Evolutionary conservation across 2,113 vertebrate species (phyloP).

Genomic region (Silurus meridionalis): DNA sequence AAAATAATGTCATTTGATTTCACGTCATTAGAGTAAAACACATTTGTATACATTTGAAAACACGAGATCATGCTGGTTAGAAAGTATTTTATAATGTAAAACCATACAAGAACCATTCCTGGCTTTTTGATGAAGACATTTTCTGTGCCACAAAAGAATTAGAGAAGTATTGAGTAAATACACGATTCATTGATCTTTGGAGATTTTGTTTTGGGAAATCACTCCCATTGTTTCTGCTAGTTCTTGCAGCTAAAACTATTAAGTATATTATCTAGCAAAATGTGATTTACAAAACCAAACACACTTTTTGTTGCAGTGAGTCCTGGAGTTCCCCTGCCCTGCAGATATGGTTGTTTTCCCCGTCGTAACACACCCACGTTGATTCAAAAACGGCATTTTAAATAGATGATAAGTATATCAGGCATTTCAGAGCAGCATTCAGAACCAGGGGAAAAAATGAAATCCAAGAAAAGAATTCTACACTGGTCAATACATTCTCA

Average conservation of each 20-base stretch:
- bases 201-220: neutral
- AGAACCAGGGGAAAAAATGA: neutral
- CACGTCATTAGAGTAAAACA: neutral
- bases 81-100: neutral
- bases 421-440: neutral
- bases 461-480: neutral
- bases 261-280: neutral
- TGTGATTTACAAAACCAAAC: neutral
- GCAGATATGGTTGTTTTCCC: neutral
- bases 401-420: neutral
- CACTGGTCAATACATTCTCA: neutral
- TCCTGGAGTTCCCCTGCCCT: neutral
- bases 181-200: neutral
- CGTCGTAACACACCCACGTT: neutral
- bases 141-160: neutral
- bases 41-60: neutral
- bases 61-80: neutral
- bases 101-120: neutral
- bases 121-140: neutral
- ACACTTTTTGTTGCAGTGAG: neutral
- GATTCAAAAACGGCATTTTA: neutral
- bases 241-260: neutral
- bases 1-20: neutral
- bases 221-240: neutral
- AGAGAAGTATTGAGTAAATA: neutral